Percentiles rank a stretch among this genome's conserved stretches.
Conservation (phyloP, 2,888 invertebrate species). For the Hirtodrosophila confusa region DNA sequence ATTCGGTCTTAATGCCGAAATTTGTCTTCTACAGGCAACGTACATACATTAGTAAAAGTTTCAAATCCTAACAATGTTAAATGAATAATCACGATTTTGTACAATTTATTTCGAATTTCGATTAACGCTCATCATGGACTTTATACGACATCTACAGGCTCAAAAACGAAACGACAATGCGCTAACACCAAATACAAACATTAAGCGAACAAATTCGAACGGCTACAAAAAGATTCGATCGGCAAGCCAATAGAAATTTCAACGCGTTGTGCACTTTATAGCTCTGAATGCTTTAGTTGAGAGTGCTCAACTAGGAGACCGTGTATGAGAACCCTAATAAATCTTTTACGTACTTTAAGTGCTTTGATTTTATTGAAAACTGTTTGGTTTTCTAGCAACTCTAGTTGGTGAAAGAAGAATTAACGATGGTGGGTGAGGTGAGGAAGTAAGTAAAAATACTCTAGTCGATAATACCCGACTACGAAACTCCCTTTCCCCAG, state of each 20-base stretch:
- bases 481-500: no score
- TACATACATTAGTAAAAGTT: constrained; percentile 21
- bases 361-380: no score
- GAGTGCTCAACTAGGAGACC: no score
- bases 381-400: no score
- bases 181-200: constrained; percentile 65
- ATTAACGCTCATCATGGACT: constrained; percentile 51
- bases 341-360: no score
- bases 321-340: no score
- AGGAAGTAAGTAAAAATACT: no score
- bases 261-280: no score
- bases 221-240: constrained; percentile 11
- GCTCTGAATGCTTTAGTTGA: neutral
- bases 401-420: no score
- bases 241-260: constrained; percentile 26
- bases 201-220: constrained; percentile 26
- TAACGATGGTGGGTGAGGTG: no score
- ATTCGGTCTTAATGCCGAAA: constrained; percentile 16
- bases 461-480: no score
- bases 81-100: constrained; percentile 65
- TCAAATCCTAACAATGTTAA: constrained; percentile 71
- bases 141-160: constrained; percentile 16
- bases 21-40: constrained; percentile 13
- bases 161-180: constrained; percentile 36
- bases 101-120: constrained; percentile 60